Evolutionary conservation across 1,140 invertebrate genomes (phyloP).

Genomic region (Maniola jurtina): DNA sequence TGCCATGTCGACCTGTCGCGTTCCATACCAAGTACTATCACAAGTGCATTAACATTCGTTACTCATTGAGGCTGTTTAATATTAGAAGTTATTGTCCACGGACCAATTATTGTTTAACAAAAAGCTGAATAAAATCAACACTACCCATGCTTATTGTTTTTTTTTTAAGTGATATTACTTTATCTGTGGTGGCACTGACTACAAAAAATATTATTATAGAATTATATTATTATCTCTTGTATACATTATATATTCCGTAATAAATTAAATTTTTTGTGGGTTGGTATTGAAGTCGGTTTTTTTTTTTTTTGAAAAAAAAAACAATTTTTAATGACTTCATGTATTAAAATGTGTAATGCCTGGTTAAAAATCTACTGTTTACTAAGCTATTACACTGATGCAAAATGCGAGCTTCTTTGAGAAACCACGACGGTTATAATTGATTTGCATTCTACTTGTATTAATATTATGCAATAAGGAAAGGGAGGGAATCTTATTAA

Average conservation of each 20-base stretch:
- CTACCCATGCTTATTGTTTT: neutral
- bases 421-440: slow-evolving; percentile 50
- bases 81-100: neutral
- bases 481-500: slow-evolving; percentile 37
- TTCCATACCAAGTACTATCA: neutral
- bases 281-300: no score
- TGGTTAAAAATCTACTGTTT: no score
- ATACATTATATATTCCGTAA: no score
- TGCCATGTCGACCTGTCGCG: no score
- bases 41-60: neutral
- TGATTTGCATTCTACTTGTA: slow-evolving; percentile 41
- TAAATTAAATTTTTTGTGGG: no score
- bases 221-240: no score
- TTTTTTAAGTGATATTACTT: no score
- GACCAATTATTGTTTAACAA: neutral
- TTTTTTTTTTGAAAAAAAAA: no score
- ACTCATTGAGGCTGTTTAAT: neutral
- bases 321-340: no score
- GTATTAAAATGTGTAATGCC: no score
- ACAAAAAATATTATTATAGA: no score
- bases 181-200: no score
- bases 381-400: slow-evolving; percentile 44
- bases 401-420: slow-evolving; percentile 56
- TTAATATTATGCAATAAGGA: slow-evolving; percentile 25
- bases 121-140: neutral